Evolutionary conservation across 2,113 vertebrate species (phyloP), one percentile per base, ranked within the genome.

Genomic region (Recurvirostra avosetta): DNA sequence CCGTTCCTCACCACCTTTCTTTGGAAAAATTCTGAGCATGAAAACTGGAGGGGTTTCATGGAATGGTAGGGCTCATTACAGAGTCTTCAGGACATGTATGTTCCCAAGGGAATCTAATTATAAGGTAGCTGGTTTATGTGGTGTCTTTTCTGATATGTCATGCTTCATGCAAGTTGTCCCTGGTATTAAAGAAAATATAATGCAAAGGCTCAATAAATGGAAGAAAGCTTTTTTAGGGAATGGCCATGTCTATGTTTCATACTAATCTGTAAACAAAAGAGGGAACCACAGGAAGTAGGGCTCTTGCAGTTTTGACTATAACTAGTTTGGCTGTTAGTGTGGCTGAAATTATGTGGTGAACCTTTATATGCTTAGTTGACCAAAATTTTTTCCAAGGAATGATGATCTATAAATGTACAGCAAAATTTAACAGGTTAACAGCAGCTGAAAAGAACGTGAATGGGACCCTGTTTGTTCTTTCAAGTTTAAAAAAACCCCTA

Each of bases 11-110:
- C 4, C 15, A 40, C 8, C 5, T 59, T 52, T n/a, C 25, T 17
- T 32, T 16, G 36, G 22, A 90, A 73, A 87, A 63, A n/a, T 1
- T n/a, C 10, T 61, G 26, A 52, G 16, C 9, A 21, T 77, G n/a
- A 52, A 34, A 70, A 52, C 17, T 62, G 30, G 5, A 70, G 15
- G 22, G 26, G 3, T 13, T 45, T 30, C 29, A 8, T 29, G 26
- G 30, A 85, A 85, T 6, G 8, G 11, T 20, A 43, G 9, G 23
- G 9, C 7, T 74, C 14, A 8, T 29, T 56, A 18, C 11, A 52
- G 19, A 23, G 8, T 49, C 47, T 66, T 43, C 13, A 59, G 55
- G 25, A 29, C 3, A 8, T 0, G 0, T 23, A 4, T 40, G 3
- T 40, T 79, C 49, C 80, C n/a, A 49, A 49, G 20, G 29, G 2